Evolutionary conservation across 2,888 invertebrate genomes (phyloP), one percentile per base, ranked within the genome.

Genomic region (Horisme vitalbata): DNA sequence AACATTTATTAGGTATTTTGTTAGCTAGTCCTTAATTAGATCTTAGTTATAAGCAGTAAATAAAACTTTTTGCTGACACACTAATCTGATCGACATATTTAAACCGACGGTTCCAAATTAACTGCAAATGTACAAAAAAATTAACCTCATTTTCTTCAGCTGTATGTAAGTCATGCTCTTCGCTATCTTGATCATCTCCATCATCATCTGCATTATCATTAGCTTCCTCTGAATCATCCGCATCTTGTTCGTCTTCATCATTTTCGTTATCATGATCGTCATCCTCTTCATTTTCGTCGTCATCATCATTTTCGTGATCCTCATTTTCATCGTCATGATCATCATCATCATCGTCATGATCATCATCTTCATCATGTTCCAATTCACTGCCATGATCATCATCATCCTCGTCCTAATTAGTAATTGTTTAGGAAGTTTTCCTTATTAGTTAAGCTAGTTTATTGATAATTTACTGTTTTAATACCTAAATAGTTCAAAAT

Each of bases 331-430:
- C 52, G 26, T 67, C 63, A 6, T 33, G 10, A 6, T 41, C 33
- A 10, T 31, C 28, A 23, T 41, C 20, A 8, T 30, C 15, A 28
- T 43, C 7, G 5, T 35, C 27, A n/a, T 36, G 14, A 6, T 27
- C 18, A 2, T 26, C 51, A 59, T 71, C 65, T 7, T 65, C 80
- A 24, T 82, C 69, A 50, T 75, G 66, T 24, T 79, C 71, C 39
- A 56, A 13, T 41, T 59, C 60, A 34, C 31, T 48, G 36, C 56
- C 54, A 12, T 71, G 64, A 27, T 77, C 68, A 59, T 45, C 59
- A 21, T 54, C 48, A 28, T 75, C 70, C 45, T 71, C 73, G 41
- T 80, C 75, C 52, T 79, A 68, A 21, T 67, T 52, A 55, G 48
- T 63, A 39, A 51, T 41, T 26, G 6, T 34, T 14, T 14, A 32